phyloP scores from a whole-genome alignment of 1,140 invertebrate species.

The Aradophagus sp. region DNA sequence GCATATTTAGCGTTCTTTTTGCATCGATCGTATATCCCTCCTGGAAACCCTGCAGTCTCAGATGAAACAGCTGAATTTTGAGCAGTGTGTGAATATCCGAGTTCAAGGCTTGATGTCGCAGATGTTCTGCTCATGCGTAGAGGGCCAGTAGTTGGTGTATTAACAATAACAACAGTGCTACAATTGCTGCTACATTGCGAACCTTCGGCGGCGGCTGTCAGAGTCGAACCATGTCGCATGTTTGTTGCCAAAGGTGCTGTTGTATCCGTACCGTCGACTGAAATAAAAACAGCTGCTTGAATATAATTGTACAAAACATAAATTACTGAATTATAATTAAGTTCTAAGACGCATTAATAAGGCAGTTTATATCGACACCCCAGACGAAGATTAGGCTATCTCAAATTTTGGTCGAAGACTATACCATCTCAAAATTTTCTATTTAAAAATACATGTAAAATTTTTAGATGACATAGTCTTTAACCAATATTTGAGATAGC shows the following conservation, averaged over 20 bases:
- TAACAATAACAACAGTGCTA: constrained; percentile 85
- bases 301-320: no score
- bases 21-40: constrained; percentile 74
- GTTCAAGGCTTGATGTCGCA: constrained; percentile 84
- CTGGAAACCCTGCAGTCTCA: constrained; percentile 70
- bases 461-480: no score
- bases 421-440: no score
- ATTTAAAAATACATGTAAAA: no score
- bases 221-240: constrained; percentile 50
- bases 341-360: no score
- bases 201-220: constrained; percentile 74
- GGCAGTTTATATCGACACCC: no score
- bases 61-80: constrained; percentile 83
- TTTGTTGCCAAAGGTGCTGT: constrained; percentile 47
- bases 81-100: constrained; percentile 87
- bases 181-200: constrained; percentile 88
- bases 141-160: constrained; percentile 75
- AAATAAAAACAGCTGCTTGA: background rate
- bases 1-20: constrained; percentile 69
- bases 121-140: constrained; percentile 77
- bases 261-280: constrained; percentile 63
- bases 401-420: no score
- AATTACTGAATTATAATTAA: no score
- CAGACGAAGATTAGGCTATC: no score
- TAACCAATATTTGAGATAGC: no score